Base-by-base conservation (phyloP, 2,888 invertebrate genomes). In the Magallana nippona region DNA sequence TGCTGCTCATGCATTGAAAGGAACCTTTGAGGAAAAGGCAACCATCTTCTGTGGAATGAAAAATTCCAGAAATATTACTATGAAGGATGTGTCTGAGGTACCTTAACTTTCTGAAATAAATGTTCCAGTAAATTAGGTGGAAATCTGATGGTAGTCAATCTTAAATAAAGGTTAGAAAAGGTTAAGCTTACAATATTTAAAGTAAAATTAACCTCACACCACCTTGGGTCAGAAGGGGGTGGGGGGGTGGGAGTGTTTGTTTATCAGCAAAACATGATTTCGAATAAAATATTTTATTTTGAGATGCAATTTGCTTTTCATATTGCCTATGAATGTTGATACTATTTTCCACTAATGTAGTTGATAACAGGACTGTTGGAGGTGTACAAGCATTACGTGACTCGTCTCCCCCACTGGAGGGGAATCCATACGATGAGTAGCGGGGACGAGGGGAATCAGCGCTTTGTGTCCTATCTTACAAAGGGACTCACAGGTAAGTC, bases 41-140 rank as follows among this genome's bases (percentile, higher is more conserved):
- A 22, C 71, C 71, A 71, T 71, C 15, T 71, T 71, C 71, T 71
- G 71, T 71, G 71, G 71, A 13, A 71, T 71, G 71, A 71, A 71
- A 71, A 71, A 71, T 71, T 71, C 71, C 19, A 71, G 13, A 27
- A 10, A 32, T 22, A 71, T 71, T 71, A 71, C 27, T 32, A 32
- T 15, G 15, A 27, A 22, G 15, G 71, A 71, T 71, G 71, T 71
- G 15, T 71, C 71, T 11, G 27, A 71, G 22, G 71, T 71, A 71
- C 22, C 15, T 71, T 13, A 71, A 44, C 44, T 0, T 44, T 44
- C 44, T 44, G 44, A 44, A 44, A 44, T 44, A 44, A 44, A 44
- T 44, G 44, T 44, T 8, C 44, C 8, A 44, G 44, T 0, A 44
- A 5, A 44, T 5, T 44, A 5, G 8, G 44, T 44, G 44, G 44